Conservation (phyloP, 2,113 vertebrate genomes). For the Equus quagga region DNA sequence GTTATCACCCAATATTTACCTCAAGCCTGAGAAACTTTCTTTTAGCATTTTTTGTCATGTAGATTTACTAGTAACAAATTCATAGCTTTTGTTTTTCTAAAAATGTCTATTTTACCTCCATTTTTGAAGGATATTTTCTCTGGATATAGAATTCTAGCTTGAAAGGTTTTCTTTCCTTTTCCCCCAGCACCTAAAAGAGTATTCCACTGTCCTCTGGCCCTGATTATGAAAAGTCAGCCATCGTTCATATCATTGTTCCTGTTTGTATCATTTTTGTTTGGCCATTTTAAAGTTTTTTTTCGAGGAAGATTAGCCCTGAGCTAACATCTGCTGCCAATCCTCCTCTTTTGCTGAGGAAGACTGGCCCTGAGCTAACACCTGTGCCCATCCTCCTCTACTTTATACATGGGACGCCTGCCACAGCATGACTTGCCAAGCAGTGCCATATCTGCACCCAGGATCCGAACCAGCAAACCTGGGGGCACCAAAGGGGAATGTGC, state of each 20-base stretch:
- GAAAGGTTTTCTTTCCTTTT: background rate
- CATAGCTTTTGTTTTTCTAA: background rate
- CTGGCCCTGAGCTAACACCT: too few relatives aligned
- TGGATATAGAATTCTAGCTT: background rate
- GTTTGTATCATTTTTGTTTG: background rate
- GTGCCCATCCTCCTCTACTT: too few relatives aligned
- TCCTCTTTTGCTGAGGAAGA: too few relatives aligned
- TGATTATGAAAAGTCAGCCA: background rate
- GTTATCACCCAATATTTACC: background rate
- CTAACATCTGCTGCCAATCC: too few relatives aligned
- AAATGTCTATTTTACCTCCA: background rate
- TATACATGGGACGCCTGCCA: too few relatives aligned
- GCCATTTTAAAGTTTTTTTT: background rate
- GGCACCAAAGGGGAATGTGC: too few relatives aligned
- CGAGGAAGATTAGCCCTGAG: too few relatives aligned
- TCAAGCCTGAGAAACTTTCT: background rate
- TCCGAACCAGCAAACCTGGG: too few relatives aligned
- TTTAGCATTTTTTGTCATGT: background rate
- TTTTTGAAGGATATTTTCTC: background rate
- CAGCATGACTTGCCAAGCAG: too few relatives aligned
- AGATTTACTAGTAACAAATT: background rate
- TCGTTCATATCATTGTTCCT: background rate
- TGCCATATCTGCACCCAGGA: too few relatives aligned
- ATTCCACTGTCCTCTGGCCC: background rate
- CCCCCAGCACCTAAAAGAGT: background rate